phyloP scores from a whole-genome alignment of 2,797 vertebrate genomes.

The Enteromius thamalakanensis region DNA sequence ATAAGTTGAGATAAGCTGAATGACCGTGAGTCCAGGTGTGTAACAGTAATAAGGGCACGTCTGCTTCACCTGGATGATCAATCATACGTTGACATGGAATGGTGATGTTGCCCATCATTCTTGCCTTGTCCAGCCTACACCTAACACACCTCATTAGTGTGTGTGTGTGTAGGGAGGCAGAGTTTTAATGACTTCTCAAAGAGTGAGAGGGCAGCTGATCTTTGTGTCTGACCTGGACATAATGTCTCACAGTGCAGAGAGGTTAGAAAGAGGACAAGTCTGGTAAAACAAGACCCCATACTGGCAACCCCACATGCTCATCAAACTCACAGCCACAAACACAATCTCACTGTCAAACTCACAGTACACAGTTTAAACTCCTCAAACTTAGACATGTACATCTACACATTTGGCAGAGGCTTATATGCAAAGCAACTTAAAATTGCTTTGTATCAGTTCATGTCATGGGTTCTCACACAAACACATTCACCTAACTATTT shows the following conservation, averaged over 20 bases:
- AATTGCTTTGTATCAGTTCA: background rate
- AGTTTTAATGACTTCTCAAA: constrained; percentile 30
- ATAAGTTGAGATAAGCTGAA: background rate
- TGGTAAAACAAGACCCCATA: constrained; percentile 30
- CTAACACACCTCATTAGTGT: background rate
- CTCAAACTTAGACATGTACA: background rate
- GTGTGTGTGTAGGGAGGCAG: background rate
- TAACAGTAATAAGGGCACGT: background rate
- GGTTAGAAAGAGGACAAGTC: constrained; percentile 26
- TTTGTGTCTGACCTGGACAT: constrained; percentile 28
- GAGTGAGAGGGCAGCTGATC: constrained; percentile 1
- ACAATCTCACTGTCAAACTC: background rate
- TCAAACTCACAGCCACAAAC: background rate
- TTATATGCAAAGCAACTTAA: background rate
- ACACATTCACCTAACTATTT: background rate
- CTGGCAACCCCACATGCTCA: constrained; percentile 32
- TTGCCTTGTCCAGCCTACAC: constrained; percentile 10
- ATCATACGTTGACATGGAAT: background rate
- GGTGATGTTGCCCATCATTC: background rate
- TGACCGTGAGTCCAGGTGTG: background rate
- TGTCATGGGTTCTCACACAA: background rate
- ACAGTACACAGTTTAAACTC: background rate
- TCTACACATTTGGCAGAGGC: background rate
- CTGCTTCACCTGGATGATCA: constrained; percentile 7
- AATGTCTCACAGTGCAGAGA: constrained; percentile 17